Evolutionary conservation across 2,113 vertebrate genomes (phyloP), one percentile per base, ranked within the genome.

Genomic region (Mystacornis crossleyi): DNA sequence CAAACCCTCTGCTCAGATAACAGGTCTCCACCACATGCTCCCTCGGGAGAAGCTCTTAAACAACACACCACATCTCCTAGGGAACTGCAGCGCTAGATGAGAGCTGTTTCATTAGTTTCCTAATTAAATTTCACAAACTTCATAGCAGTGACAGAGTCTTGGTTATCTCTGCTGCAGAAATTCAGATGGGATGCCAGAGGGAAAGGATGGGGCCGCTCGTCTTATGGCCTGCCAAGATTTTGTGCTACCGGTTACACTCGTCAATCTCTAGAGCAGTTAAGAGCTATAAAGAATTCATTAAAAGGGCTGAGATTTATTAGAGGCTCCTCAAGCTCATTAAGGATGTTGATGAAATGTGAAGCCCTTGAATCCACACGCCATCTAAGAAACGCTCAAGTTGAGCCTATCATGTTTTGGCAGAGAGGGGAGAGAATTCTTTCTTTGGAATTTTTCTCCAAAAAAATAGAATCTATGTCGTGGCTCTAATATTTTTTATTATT

Each of bases 221-320:
- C 97, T 98, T 29, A 98, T 98, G 95, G 73, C 92, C 64, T 97
- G 98, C 98, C 98, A 98, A 97, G 97, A 69, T 96, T 94, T 24
- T 67, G 89, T 26, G 95, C 98, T 98, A 94, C 98, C 92, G 81
- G 98, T 97, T 97, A 69, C 95, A 97, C 97, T 94, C 86, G 97
- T 98, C 97, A 98, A 94, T 98, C 96, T 95, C 62, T 77, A 92
- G 60, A 98, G 97, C 96, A 89, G 96, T 98, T 98, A 97, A 95
- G 94, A 91, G 93, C 90, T 97, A 95, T 97, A 97, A 98, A 97
- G 97, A 96, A 94, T 98, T 98, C 97, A 96, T 98, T 98, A 98
- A 97, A 97, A 94, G 90, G 24, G 53, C 86, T 45, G 60, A 93
- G 88, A 95, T 98, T 97, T 98, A 96, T 97, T 97, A 97, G 96